Base-by-base conservation (phyloP, 2,797 vertebrate species). In the Scarus forsteni region DNA sequence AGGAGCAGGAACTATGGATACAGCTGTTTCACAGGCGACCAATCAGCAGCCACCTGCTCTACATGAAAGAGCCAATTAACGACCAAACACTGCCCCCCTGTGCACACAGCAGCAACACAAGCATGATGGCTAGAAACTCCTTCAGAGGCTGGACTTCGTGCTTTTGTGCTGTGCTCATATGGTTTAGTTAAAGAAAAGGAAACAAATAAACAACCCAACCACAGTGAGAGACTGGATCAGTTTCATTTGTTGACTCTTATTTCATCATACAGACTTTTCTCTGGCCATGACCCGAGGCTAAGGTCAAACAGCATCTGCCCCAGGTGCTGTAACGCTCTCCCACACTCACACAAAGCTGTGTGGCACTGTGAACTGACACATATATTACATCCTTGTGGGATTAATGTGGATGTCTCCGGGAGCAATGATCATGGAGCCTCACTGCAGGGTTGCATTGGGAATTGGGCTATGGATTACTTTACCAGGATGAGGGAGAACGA, bases 11-110 rank as follows among this genome's bases (percentile, higher is more conserved):
- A 84, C 77, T 85, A 83, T 87, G 80, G 90, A 92, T 90, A 92
- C 92, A 93, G 92, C 92, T 94, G 92, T 92, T 92, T 52, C 71
- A 54, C 61, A 16, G 58, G 56, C 80, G 72, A 75, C 89, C 88
- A 92, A 89, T 92, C 91, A 87, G 88, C 66, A 0, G 67, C 74
- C 0, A 73, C 42, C 77, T 73, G 62, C 66, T 55, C 55, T 15
- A 55, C 71, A 34, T 40, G 67, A 77, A 36, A 45, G 59, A 67
- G 66, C 83, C 82, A 77, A 81, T 89, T 77, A 85, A 16, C 76
- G 70, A 72, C 83, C 59, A 62, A 78, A 88, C 81, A 90, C 78
- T 82, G 90, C 89, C 88, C 87, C 85, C 93, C 16, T 80, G 86
- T 65, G 93, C 70, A 42, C 60, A 3, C 48, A 13, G 44, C 48